Conservation (phyloP, 2,113 vertebrate species). For the Melanotaenia duboulayi region DNA sequence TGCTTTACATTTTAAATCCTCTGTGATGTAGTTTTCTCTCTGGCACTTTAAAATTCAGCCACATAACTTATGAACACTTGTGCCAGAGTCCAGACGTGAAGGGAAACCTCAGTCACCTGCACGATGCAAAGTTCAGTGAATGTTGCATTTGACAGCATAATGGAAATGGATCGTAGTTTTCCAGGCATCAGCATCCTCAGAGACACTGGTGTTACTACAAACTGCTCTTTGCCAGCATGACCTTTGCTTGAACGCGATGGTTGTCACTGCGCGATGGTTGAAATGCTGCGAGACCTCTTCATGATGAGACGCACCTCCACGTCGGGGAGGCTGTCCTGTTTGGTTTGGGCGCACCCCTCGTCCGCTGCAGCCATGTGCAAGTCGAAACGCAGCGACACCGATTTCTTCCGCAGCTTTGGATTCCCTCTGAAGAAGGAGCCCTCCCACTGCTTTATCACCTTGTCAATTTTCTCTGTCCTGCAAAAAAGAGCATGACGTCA, state of each 20-base stretch:
- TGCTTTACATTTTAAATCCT: constrained; percentile 8
- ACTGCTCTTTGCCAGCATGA: not conserved
- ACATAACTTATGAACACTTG: constrained; percentile 20
- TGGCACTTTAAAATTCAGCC: constrained; percentile 23
- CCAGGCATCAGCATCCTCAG: not conserved
- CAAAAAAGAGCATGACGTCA: too few species aligned
- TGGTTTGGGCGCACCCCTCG: constrained; percentile 86
- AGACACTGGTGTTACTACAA: not conserved
- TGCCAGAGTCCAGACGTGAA: constrained; percentile 9
- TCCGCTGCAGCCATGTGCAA: constrained; percentile 93
- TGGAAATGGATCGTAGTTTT: not conserved
- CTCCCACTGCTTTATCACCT: constrained; percentile 98
- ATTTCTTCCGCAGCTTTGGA: constrained; percentile 95
- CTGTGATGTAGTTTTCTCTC: not conserved
- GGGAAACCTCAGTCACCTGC: constrained; percentile 3
- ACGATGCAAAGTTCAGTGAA: constrained; percentile 21
- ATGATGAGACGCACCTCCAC: constrained; percentile 96
- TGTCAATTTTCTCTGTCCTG: constrained; percentile 96
- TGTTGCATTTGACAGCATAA: constrained; percentile 26
- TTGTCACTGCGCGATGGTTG: constrained; percentile 86
- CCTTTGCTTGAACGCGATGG: too few species aligned
- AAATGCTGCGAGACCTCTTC: constrained; percentile 94
- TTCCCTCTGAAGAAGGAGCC: constrained; percentile 98
- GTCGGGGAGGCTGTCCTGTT: constrained; percentile 88
- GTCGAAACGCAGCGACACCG: constrained; percentile 95